These are phyloP conservation scores for Acomys russatus DNA, from an alignment of 2,797 vertebrate species.

Conservation along the genomic window DNA sequence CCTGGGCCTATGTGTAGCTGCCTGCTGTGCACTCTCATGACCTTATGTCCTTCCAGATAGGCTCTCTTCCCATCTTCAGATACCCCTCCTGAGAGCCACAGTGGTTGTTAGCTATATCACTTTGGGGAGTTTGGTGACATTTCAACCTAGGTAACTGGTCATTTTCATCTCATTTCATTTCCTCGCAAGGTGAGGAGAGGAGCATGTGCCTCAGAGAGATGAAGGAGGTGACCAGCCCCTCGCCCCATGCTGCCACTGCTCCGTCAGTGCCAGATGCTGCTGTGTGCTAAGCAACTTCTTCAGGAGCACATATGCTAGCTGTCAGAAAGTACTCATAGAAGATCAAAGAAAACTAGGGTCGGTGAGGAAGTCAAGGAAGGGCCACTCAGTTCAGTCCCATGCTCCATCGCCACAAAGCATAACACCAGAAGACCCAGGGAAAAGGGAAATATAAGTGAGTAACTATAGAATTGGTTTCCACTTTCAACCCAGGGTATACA, in stretches of 20 bases:
- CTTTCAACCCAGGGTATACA: background rate
- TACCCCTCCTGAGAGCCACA: background rate
- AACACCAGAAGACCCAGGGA: too few species aligned
- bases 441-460: rapidly evolving
- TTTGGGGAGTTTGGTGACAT: background rate
- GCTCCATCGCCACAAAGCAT: background rate
- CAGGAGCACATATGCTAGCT: background rate
- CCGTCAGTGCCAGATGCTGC: background rate
- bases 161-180: background rate
- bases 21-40: background rate
- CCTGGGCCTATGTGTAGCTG: rapidly evolving
- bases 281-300: background rate
- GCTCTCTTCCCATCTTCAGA: background rate
- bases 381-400: background rate
- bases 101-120: background rate
- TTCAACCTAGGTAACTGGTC: background rate
- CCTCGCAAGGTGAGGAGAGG: background rate
- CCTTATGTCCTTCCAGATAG: background rate
- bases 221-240: rapidly evolving
- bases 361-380: background rate
- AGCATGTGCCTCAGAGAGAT: background rate
- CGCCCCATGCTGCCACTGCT: background rate
- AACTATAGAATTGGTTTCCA: background rate
- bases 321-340: background rate
- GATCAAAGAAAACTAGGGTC: background rate